Evolutionary conservation across 2,888 invertebrate species (phyloP), one percentile per base, ranked within the genome.

Genomic region (Beris chalybata): DNA sequence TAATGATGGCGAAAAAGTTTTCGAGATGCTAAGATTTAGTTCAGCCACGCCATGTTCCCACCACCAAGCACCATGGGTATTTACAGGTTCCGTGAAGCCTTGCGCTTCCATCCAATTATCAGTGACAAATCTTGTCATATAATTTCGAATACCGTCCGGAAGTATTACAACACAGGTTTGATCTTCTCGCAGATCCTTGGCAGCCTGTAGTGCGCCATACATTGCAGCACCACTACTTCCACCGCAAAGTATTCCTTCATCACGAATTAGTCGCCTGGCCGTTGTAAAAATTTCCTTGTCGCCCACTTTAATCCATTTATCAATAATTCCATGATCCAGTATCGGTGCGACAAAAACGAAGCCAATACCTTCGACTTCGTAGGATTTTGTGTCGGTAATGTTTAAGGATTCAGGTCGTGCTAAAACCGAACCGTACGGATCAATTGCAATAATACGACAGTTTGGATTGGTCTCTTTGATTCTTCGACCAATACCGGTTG

Each of bases 311-410:
- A 91, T 81, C 98, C 98, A 99, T 71, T 83, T 81, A 81, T 98
- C 97, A 2, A 97, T 87, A 2, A 92, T 86, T 3, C 79, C 82
- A 53, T 89, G 85, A 82, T 93, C 93, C 68, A 95, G 83, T 11
- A 96, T 93, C 1, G 92, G 92, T 3, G 99, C 98, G 58, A 95
- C 82, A 79, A 99, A 99, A 81, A 99, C 98, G 78, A 98, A 98
- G 4, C 98, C 98, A 71, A 93, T 90, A 53, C 95, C 97, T 78
- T 90, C 89, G 48, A 96, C 92, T 83, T 98, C 97, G 78, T 97
- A 99, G 72, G 87, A 86, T 1, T 85, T 82, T 0, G 88, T 83
- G 72, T 91, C 88, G 1, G 85, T 83, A 69, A 85, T 76, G 80
- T 97, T 96, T 0, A 95, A 76, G 5, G 83, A 81, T 13, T 87